Conservation (phyloP, 2,888 invertebrate genomes). For the Hofmannophila pseudospretella region DNA sequence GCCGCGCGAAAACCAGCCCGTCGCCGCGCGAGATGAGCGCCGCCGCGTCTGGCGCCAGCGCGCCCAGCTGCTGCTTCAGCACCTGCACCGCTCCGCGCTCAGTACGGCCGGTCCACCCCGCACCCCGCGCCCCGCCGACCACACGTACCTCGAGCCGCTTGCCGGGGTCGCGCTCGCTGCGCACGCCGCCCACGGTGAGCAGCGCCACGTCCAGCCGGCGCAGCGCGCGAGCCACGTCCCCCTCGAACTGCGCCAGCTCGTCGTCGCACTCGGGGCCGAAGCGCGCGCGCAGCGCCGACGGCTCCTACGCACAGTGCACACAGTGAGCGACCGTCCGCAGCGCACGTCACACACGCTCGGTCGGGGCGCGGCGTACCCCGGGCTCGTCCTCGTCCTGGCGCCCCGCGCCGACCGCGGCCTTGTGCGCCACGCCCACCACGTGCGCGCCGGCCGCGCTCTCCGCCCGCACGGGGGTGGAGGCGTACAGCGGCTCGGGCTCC, state of each 20-base stretch:
- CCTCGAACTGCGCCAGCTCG: slow-evolving; percentile 31
- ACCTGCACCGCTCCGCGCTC: too few species aligned
- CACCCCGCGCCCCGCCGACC: too few species aligned
- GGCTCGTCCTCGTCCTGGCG: slow-evolving; percentile 21
- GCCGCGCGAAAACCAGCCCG: slow-evolving; percentile 83
- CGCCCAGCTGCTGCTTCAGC: slow-evolving; percentile 79
- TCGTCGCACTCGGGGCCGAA: slow-evolving; percentile 28
- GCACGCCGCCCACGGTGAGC: slow-evolving; percentile 77
- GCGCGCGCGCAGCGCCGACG: slow-evolving; percentile 12
- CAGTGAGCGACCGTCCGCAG: slow-evolving; percentile 75
- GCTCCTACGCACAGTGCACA: slow-evolving; percentile 70
- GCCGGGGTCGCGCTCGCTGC: slow-evolving; percentile 78
- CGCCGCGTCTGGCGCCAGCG: slow-evolving; percentile 86
- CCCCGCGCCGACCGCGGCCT: slow-evolving; percentile 19
- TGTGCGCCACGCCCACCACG: slow-evolving; percentile 66
- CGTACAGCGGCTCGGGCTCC: slow-evolving; percentile 50
- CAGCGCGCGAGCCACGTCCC: slow-evolving; percentile 44
- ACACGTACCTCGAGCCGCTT: slow-evolving; percentile 78
- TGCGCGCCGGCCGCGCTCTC: slow-evolving; percentile 32
- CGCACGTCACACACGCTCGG: slow-evolving; percentile 41
- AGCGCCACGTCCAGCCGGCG: slow-evolving; percentile 77
- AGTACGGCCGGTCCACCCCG: too few species aligned
- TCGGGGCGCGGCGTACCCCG: slow-evolving; percentile 28
- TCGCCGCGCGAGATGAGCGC: slow-evolving; percentile 87
- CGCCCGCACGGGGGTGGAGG: slow-evolving; percentile 30